A percentile compares a stretch with the other conserved stretches of the same genome.
Evolutionary conservation across 2,113 vertebrate species (phyloP).

Genomic region (Engystomops pustulosus): DNA sequence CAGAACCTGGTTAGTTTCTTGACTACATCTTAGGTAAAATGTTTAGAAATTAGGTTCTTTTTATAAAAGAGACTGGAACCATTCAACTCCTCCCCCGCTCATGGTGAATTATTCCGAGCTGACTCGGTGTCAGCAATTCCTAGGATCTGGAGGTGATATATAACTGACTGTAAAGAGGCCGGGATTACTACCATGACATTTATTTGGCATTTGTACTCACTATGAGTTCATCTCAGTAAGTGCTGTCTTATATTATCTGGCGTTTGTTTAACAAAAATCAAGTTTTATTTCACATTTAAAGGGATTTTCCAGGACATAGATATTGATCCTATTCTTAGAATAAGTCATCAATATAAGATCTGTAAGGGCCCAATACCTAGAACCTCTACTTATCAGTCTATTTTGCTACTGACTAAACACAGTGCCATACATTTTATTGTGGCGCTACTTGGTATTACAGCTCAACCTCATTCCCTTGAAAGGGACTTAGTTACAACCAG

Average conservation of each 20-base stretch:
- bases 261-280: too few species aligned
- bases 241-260: background rate
- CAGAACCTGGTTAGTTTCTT: conserved; percentile 3
- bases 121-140: background rate
- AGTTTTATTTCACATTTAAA: too few species aligned
- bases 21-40: background rate
- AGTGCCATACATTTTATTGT: too few species aligned
- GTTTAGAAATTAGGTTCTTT: background rate
- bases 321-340: too few species aligned
- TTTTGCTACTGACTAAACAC: too few species aligned
- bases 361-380: too few species aligned
- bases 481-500: too few species aligned
- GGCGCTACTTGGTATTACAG: too few species aligned
- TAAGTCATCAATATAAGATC: too few species aligned
- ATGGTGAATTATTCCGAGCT: background rate
- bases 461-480: too few species aligned
- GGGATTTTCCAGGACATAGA: too few species aligned
- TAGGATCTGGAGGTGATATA: background rate
- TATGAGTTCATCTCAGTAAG: conserved; percentile 1
- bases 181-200: conserved; percentile 14
- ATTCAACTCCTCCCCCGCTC: background rate
- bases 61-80: background rate
- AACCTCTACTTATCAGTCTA: too few species aligned
- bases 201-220: conserved; percentile 8
- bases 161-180: background rate